A percentile compares a stretch with the other conserved stretches of the same genome.
These are phyloP conservation scores for Bruchidius siliquastri DNA, from an alignment of 2,888 invertebrate genomes.

Conservation along the genomic window DNA sequence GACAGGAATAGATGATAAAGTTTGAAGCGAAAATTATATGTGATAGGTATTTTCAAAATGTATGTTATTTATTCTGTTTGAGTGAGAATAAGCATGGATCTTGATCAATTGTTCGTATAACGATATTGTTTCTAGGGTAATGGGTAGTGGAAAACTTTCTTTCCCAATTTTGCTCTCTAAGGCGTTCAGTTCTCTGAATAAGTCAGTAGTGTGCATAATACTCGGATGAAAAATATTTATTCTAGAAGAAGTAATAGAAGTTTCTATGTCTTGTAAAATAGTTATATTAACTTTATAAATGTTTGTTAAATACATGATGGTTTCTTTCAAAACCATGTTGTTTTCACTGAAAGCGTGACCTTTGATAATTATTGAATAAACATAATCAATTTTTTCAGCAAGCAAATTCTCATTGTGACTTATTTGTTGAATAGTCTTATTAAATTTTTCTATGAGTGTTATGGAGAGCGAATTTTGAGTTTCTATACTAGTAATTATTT, in stretches of 20 bases:
- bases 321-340: background rate
- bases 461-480: background rate
- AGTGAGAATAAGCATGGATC: background rate
- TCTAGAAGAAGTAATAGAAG: background rate
- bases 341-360: background rate
- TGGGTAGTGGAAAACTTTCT: background rate
- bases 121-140: background rate
- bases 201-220: background rate
- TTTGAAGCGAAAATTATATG: background rate
- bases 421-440: background rate
- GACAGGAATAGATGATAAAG: background rate
- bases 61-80: constrained; percentile 1
- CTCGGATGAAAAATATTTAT: constrained; percentile 1
- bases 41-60: constrained; percentile 3
- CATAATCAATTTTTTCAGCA: background rate
- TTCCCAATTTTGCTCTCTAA: background rate
- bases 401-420: background rate
- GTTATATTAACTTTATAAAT: constrained; percentile 1
- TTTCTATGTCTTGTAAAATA: constrained; percentile 2
- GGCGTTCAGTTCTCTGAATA: background rate
- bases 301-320: background rate
- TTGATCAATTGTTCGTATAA: background rate
- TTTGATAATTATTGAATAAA: background rate
- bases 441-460: background rate
- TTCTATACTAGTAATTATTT: background rate